These are phyloP conservation scores for Valencia hispanica DNA, from an alignment of 2,797 vertebrate genomes.

Conservation along the genomic window DNA sequence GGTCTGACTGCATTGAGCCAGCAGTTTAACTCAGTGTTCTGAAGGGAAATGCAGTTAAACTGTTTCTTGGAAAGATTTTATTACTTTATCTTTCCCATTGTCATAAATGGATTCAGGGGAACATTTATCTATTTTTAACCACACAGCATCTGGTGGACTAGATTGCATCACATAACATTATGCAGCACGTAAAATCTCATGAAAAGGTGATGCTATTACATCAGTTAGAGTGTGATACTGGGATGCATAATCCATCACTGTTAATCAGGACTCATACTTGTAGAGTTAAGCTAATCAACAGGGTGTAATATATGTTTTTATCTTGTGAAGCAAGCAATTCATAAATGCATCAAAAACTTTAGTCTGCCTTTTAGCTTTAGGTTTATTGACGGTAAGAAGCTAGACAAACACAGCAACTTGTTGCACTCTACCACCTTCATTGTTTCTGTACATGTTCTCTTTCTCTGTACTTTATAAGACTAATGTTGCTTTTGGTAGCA, in stretches of 20 bases:
- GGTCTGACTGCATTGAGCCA: background rate
- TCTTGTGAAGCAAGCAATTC: background rate
- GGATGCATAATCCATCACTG: background rate
- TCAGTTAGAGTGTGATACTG: background rate
- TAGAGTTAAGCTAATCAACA: background rate
- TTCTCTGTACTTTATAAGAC: background rate
- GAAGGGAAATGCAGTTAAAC: constrained; percentile 3
- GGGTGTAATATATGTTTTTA: background rate
- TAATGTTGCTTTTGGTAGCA: background rate
- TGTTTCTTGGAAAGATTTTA: constrained; percentile 6
- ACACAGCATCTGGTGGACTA: background rate
- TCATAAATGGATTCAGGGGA: background rate
- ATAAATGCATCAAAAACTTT: background rate
- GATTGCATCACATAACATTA: background rate
- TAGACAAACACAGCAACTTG: no score
- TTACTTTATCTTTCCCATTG: background rate
- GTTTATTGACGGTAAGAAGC: background rate
- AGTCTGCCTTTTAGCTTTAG: background rate
- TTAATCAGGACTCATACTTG: background rate
- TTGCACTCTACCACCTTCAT: background rate
- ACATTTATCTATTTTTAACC: constrained; percentile 4
- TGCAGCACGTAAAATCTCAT: background rate
- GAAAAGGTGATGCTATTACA: background rate
- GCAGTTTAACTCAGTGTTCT: background rate
- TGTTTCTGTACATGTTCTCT: background rate